phyloP scores from a whole-genome alignment of 2,113 vertebrate genomes.

The Cynopterus brachyotis region DNA sequence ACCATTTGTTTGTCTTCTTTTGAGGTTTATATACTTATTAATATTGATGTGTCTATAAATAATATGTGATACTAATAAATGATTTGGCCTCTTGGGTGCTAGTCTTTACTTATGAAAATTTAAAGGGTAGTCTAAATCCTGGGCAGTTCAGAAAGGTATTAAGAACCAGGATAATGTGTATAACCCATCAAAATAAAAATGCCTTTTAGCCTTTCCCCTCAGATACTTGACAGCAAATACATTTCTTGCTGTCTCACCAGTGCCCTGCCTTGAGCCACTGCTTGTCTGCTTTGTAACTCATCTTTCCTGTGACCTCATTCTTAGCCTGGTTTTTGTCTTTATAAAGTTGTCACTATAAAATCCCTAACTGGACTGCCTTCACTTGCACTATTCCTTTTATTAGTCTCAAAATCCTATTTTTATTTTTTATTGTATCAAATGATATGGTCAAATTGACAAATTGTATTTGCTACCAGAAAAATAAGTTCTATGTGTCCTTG shows the following conservation, averaged over 20 bases:
- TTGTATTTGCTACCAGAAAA: slow-evolving; percentile 49
- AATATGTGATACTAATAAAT: neutral
- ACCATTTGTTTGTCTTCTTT: neutral
- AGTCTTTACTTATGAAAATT: neutral
- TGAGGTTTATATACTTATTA: neutral
- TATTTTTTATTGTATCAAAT: slow-evolving; percentile 12
- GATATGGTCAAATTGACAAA: slow-evolving; percentile 43
- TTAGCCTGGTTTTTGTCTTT: neutral
- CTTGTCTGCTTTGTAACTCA: neutral
- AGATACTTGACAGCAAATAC: neutral
- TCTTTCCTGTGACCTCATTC: slow-evolving; percentile 10
- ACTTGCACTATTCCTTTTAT: slow-evolving; percentile 7
- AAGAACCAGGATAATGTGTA: neutral
- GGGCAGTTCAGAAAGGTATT: neutral
- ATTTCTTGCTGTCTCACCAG: neutral
- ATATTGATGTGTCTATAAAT: neutral
- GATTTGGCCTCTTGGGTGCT: neutral
- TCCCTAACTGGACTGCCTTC: neutral
- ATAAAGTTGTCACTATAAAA: neutral
- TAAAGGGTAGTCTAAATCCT: neutral
- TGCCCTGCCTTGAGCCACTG: neutral
- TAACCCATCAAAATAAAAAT: neutral
- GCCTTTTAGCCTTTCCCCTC: neutral
- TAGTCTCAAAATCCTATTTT: slow-evolving; percentile 14
- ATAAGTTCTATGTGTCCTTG: neutral